Percentiles rank a stretch among this genome's conserved stretches.
Evolutionary conservation across 2,113 vertebrate species (phyloP).

Genomic region (Coregonus clupeaformis): DNA sequence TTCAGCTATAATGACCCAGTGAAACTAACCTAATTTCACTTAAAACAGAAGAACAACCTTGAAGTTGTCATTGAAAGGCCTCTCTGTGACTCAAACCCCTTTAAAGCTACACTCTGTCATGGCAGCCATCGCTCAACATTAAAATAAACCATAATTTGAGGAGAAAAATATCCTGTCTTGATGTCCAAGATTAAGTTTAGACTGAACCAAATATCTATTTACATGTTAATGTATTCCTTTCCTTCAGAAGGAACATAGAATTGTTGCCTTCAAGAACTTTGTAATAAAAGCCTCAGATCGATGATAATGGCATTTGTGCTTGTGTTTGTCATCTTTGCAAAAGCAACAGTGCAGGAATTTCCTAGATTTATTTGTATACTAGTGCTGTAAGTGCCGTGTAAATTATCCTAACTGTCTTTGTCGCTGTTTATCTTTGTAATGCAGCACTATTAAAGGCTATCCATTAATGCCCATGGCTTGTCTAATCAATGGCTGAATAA

Average conservation of each 20-base stretch:
- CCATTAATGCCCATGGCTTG: slow-evolving; percentile 71
- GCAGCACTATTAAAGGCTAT: slow-evolving; percentile 73
- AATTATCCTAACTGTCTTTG: slow-evolving; percentile 80
- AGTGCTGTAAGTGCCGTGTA: slow-evolving; percentile 83
- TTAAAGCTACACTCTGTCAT: slow-evolving; percentile 53
- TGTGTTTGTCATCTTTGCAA: slow-evolving; percentile 81
- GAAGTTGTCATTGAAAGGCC: slow-evolving; percentile 65
- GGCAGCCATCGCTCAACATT: slow-evolving; percentile 52
- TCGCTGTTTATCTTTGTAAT: slow-evolving; percentile 78
- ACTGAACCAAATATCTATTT: slow-evolving; percentile 58
- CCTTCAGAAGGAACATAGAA: slow-evolving; percentile 43
- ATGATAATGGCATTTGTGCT: slow-evolving; percentile 81
- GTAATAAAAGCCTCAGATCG: slow-evolving; percentile 82
- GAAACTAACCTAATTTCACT: slow-evolving; percentile 46
- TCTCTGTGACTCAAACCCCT: slow-evolving; percentile 50
- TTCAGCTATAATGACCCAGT: slow-evolving; percentile 25
- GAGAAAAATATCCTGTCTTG: slow-evolving; percentile 60
- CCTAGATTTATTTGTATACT: slow-evolving; percentile 81
- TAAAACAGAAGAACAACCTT: slow-evolving; percentile 62
- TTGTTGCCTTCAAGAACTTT: slow-evolving; percentile 76
- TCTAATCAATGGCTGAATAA: slow-evolving; percentile 77
- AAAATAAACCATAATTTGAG: slow-evolving; percentile 38
- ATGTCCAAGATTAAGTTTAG: slow-evolving; percentile 56
- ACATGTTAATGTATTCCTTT: slow-evolving; percentile 75
- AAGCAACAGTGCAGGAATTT: slow-evolving; percentile 77